Conservation (phyloP, 2,113 vertebrate genomes). For the Poeciliopsis retropinna region DNA sequence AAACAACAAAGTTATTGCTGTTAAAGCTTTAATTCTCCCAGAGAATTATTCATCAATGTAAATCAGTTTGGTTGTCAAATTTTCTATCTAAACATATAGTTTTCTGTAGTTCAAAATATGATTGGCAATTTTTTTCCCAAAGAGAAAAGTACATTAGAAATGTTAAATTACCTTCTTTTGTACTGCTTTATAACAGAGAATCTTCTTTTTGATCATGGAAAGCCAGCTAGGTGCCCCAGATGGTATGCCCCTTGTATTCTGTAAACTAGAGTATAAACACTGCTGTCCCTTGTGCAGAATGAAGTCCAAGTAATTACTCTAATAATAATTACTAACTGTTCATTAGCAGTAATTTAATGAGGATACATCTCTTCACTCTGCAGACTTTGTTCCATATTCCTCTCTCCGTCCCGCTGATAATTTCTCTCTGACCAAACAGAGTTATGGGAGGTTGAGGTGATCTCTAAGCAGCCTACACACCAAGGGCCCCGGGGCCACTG, state of each 20-base stretch:
- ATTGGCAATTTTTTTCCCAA: neutral
- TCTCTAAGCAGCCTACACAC: neutral
- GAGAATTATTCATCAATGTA: too few species aligned
- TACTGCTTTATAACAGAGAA: neutral
- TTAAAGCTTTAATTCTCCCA: too few species aligned
- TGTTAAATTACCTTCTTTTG: neutral
- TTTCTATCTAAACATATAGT: too few species aligned
- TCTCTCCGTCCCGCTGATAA: too few species aligned
- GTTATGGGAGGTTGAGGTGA: neutral
- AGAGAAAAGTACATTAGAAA: neutral
- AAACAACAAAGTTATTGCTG: too few species aligned
- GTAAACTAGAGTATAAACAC: neutral
- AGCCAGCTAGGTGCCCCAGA: neutral
- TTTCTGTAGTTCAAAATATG: too few species aligned
- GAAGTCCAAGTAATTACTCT: neutral
- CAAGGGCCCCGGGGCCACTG: neutral
- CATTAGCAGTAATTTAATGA: constrained; percentile 2
- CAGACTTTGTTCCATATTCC: neutral
- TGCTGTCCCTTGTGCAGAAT: neutral
- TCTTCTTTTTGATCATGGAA: neutral
- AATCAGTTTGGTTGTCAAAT: too few species aligned
- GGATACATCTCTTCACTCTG: neutral
- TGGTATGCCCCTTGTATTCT: neutral
- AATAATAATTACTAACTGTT: neutral
- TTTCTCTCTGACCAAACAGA: neutral